Conservation (phyloP, 2,888 invertebrate species). For the Ashinkailepas kermadecensis region DNA sequence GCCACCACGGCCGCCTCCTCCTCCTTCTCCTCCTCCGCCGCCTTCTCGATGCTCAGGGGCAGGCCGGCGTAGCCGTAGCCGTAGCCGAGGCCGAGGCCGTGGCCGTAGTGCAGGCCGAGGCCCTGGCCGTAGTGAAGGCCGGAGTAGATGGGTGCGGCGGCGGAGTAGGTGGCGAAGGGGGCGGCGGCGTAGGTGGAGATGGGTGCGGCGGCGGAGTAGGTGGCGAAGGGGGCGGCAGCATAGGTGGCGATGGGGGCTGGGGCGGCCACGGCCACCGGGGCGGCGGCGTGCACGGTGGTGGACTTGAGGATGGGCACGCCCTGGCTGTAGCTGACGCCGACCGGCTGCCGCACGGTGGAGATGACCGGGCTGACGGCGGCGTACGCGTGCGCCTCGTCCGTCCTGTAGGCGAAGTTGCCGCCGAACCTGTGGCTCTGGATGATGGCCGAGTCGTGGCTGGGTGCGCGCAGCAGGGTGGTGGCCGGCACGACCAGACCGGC, state of each 20-base stretch:
- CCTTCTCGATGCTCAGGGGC: constrained; percentile 17
- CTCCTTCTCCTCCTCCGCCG: neutral
- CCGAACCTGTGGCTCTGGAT: constrained; percentile 49
- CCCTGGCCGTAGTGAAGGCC: neutral
- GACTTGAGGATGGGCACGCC: constrained; percentile 36
- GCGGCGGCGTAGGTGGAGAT: constrained; percentile 43
- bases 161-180: constrained; percentile 37
- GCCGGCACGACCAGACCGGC: constrained; percentile 34
- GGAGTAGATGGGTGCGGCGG: constrained; percentile 36
- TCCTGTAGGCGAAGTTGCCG: constrained; percentile 51
- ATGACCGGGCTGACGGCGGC: constrained; percentile 44
- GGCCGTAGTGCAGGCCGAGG: too few relatives aligned
- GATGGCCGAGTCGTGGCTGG: constrained; percentile 48
- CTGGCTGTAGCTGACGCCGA: constrained; percentile 41
- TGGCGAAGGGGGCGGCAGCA: constrained; percentile 36
- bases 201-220: constrained; percentile 41
- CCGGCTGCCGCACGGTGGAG: constrained; percentile 38
- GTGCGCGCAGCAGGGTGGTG: constrained; percentile 43
- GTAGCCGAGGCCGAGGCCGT: constrained; percentile 9
- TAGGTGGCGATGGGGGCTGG: constrained; percentile 49
- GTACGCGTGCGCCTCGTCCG: constrained; percentile 49
- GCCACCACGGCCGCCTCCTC: neutral
- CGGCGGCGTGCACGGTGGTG: constrained; percentile 48
- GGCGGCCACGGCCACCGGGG: constrained; percentile 56
- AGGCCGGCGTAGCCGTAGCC: constrained; percentile 25